A percentile compares a stretch with the other conserved stretches of the same genome.
Evolutionary conservation across 2,888 invertebrate genomes (phyloP).

Genomic region (Thysanoteuthis rhombus): DNA sequence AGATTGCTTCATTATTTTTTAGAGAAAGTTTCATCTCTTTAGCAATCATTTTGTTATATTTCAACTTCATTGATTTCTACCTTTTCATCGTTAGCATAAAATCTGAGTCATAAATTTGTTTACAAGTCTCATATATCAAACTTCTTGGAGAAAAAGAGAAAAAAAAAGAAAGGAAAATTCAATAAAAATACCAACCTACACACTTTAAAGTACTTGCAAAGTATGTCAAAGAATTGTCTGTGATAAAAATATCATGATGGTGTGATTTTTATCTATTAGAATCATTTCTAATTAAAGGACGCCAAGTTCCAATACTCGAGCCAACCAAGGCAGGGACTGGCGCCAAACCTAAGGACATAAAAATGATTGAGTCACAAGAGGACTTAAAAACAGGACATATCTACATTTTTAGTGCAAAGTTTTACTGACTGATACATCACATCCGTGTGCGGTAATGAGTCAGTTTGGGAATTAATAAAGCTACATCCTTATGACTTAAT

Average conservation of each 20-base stretch:
- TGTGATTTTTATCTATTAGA: not conserved
- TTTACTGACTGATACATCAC: not conserved
- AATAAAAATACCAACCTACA: not conserved
- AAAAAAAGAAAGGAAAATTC: too few relatives aligned
- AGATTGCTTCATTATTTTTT: too few relatives aligned
- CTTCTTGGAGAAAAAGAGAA: not conserved
- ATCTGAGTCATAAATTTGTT: not conserved
- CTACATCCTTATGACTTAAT: not conserved
- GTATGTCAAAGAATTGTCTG: not conserved
- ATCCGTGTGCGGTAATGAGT: not conserved
- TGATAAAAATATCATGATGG: not conserved
- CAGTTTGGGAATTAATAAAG: not conserved
- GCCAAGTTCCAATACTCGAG: not conserved
- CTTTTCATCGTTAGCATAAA: not conserved
- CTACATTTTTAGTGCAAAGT: not conserved
- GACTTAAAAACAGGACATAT: not conserved
- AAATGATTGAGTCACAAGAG: conserved; percentile 12
- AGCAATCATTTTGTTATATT: too few relatives aligned
- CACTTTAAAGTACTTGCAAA: not conserved
- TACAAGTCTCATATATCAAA: not conserved
- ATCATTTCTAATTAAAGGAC: not conserved
- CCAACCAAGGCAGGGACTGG: not conserved
- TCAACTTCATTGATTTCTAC: not conserved
- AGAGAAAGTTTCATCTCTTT: too few relatives aligned
- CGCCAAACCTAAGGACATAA: not conserved